Base-by-base conservation (phyloP, 2,888 invertebrate genomes). In the Ormyrus rosae region DNA sequence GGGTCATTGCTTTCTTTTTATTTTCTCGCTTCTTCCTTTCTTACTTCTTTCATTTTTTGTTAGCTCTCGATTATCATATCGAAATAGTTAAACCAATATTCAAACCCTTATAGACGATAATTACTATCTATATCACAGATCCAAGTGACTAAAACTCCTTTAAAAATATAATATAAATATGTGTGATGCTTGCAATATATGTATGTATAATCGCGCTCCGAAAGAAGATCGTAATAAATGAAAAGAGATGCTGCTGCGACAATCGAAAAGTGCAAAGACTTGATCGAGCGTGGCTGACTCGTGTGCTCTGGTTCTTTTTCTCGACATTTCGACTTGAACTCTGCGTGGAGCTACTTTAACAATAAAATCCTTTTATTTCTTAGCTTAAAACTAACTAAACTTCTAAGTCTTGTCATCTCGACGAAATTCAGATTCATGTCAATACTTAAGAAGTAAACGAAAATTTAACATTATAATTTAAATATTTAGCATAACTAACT, bases 101-200 rank as follows among this genome's bases (percentile, higher is more conserved):
- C 72, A 89, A 90, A 89, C 86, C 87, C 85, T 90, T 88, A 89
- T 89, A 89, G 90, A 89, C 84, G 88, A 90, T 90, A 90, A 90
- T 90, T 90, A 90, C 90, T 90, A 90, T 89, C 90, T 90, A 90
- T 90, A 90, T 90, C 90, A 90, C 90, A 90, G 90, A 90, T 90
- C 86, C 90, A 90, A 90, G 90, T 90, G 90, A 90, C 90, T 90
- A 90, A 86, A 89, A 90, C 89, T 90, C 87, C 88, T 90, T 90
- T 89, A 89, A 90, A 90, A 90, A 90, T 90, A 90, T 90, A 90
- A 89, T 85, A 86, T 85, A 86, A 86, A 85, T 85, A 85, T 85
- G 84, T 85, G 87, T 87, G 86, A 87, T 87, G 87, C 87, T 87
- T 85, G 87, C 85, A 87, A 85, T 87, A 86, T 86, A 85, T 83